Evolutionary conservation across 2,888 invertebrate species (phyloP), one percentile per base, ranked within the genome.

Genomic region (Rhaphigaster nebulosa): DNA sequence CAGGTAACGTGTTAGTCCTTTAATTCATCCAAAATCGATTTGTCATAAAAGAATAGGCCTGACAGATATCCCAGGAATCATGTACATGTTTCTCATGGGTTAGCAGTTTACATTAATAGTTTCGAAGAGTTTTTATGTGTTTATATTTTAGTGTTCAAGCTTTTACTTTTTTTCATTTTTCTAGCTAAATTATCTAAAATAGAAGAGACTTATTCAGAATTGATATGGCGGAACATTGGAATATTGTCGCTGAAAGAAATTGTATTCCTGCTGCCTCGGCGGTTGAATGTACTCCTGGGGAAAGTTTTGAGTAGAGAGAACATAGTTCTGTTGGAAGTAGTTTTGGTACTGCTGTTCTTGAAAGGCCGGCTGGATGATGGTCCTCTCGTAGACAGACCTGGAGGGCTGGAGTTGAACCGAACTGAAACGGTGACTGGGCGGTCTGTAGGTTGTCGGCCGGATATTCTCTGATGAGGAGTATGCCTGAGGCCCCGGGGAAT

Each of bases 391-490:
- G 88, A 88, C 54, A 26, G 92, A 91, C 41, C 92, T 91, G 45
- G 92, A 92, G 10, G 92, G 92, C 87, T 92, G 90, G 56, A 92
- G 92, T 90, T 92, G 92, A 18, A 93, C 92, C 18, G 91, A 88
- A 38, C 87, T 91, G 84, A 92, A 92, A 87, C 92, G 91, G 84
- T 92, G 92, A 60, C 56, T 90, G 34, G 65, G 91, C 20, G 94
- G 94, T 88, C 94, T 93, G 93, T 93, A 94, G 76, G 94, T 94
- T 90, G 94, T 94, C 56, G 94, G 94, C 93, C 92, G 93, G 92
- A 92, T 93, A n/a, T 91, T 92, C 93, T 93, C 92, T 93, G 92
- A 91, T 92, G 92, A 92, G 92, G 89, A 91, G 92, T 88, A 92
- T 34, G 26, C 84, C 84, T 26, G 34, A 91, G 87, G 92, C 92